A percentile compares a stretch with the other conserved stretches of the same genome.
Evolutionary conservation across 2,113 vertebrate genomes (phyloP).

Genomic region (Lampris megalopsis): DNA sequence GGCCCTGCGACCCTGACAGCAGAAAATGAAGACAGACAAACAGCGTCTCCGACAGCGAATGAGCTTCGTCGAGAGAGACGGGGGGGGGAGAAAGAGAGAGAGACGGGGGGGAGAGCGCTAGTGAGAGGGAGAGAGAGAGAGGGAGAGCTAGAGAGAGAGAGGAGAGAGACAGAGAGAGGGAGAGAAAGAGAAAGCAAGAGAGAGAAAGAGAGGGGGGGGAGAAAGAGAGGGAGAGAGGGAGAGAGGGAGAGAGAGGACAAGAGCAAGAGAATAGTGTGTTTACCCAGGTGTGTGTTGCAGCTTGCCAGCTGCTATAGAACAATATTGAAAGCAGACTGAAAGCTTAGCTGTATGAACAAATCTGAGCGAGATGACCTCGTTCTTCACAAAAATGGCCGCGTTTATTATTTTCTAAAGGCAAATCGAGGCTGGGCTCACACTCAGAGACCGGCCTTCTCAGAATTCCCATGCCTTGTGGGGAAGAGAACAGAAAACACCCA

Average conservation of each 20-base stretch:
- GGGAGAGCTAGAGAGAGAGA: background rate
- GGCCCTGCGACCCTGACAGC: constrained; percentile 61
- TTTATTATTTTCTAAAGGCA: constrained; percentile 70
- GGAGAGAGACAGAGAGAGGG: background rate
- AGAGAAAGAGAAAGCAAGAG: too few species aligned
- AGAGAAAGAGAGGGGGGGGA: background rate
- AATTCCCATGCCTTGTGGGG: constrained; percentile 24
- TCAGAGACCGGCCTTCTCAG: constrained; percentile 31
- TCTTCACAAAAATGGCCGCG: constrained; percentile 55
- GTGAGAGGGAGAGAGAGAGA: background rate
- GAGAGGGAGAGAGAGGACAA: constrained; percentile 43
- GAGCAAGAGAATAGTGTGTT: constrained; percentile 71
- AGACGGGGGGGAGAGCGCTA: background rate
- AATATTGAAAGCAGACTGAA: constrained; percentile 74
- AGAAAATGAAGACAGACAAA: constrained; percentile 70
- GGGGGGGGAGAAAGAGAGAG: background rate
- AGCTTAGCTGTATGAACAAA: constrained; percentile 72
- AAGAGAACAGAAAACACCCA: constrained; percentile 9
- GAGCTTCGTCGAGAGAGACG: constrained; percentile 37
- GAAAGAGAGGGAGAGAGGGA: constrained; percentile 21
- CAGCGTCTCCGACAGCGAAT: constrained; percentile 43
- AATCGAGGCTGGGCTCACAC: constrained; percentile 46
- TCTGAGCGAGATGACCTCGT: constrained; percentile 58
- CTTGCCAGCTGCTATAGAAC: constrained; percentile 76
- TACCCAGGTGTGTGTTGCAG: constrained; percentile 82